phyloP scores from a whole-genome alignment of 2,113 vertebrate species.

The Naja naja region DNA sequence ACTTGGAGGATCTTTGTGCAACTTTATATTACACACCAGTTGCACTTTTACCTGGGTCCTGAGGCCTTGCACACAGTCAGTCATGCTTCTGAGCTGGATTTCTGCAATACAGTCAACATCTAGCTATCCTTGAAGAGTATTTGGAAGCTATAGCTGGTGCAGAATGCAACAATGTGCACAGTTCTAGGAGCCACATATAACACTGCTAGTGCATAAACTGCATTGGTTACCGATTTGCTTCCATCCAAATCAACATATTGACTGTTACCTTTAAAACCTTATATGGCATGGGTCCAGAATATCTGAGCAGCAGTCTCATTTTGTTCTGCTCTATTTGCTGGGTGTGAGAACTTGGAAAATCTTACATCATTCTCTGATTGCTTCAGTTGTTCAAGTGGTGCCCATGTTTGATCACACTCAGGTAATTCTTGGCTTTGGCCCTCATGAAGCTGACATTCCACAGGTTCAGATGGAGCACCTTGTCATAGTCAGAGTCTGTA shows the following conservation, averaged over 20 bases:
- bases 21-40: not conserved
- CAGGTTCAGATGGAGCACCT: no score
- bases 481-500: no score
- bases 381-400: no score
- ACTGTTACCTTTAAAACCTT: no score
- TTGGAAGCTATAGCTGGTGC: not conserved
- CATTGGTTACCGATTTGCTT: not conserved
- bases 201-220: no score
- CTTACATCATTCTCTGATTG: not conserved
- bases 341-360: not conserved
- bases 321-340: not conserved
- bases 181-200: no score
- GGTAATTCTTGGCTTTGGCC: no score
- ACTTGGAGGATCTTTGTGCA: not conserved
- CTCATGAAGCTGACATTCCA: no score
- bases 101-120: not conserved
- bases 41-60: not conserved
- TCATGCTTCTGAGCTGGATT: not conserved
- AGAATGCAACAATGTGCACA: not conserved
- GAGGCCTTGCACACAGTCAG: no score
- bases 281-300: no score
- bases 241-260: not conserved
- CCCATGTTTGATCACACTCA: no score
- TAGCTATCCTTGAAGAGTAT: not conserved
- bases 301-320: no score